Conservation (phyloP, 1,140 invertebrate species). For the Brachionus rubens region DNA sequence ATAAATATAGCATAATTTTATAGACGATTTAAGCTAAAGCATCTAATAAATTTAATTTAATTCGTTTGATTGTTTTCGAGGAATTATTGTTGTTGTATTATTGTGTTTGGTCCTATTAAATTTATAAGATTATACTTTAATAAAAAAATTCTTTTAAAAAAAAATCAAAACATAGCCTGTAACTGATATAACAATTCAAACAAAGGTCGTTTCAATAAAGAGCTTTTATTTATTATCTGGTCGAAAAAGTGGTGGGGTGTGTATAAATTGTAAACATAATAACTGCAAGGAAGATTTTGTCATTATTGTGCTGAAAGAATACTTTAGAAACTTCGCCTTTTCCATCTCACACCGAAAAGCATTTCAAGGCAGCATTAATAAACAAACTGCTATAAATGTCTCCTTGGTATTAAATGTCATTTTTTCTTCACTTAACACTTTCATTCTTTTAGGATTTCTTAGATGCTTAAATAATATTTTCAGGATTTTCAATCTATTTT, state of each 20-base stretch:
- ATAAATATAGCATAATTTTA: no score
- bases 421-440: no score
- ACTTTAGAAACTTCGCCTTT: constrained; percentile 84
- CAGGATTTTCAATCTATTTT: not conserved
- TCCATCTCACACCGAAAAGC: constrained; percentile 90
- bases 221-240: constrained; percentile 44
- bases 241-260: constrained; percentile 79
- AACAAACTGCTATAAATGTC: not conserved
- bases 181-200: constrained; percentile 44
- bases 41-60: no score
- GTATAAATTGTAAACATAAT: constrained; percentile 89
- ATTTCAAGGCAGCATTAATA: constrained; percentile 77
- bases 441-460: no score
- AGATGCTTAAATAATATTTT: not conserved
- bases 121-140: not conserved
- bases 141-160: not conserved
- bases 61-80: no score
- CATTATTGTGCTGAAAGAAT: constrained; percentile 96
- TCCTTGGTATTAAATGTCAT: no score
- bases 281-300: constrained; percentile 92
- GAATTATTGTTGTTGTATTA: no score
- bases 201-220: constrained; percentile 46
- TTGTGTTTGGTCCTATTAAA: no score
- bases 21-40: no score
- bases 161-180: not conserved